Evolutionary conservation across 2,113 vertebrate genomes (phyloP).

Genomic region (Reinhardtius hippoglossoides): DNA sequence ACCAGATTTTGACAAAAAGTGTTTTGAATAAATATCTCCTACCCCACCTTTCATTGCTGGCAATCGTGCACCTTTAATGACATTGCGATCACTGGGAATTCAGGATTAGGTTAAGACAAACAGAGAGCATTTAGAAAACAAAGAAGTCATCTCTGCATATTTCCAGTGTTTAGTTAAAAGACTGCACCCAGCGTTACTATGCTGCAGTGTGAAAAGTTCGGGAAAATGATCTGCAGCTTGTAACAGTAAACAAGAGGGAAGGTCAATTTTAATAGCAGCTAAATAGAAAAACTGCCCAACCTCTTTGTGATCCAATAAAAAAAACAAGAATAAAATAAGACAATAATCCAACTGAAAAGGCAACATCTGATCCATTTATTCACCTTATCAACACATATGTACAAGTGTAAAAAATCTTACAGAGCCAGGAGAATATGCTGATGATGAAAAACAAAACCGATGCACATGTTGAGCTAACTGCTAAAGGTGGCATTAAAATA

Average conservation of each 20-base stretch:
- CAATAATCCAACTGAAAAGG: constrained; percentile 53
- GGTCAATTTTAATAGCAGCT: not conserved
- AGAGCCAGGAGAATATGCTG: constrained; percentile 13
- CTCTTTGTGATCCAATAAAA: not conserved
- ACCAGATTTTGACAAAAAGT: no score
- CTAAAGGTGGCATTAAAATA: constrained; percentile 14
- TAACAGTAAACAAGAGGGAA: not conserved
- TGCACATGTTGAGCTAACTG: constrained; percentile 1
- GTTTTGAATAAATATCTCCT: no score
- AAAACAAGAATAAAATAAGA: not conserved
- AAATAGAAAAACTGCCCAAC: not conserved
- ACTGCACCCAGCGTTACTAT: not conserved
- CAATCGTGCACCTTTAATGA: no score
- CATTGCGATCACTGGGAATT: no score
- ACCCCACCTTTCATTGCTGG: no score
- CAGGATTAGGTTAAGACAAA: no score
- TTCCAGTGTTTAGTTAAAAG: not conserved
- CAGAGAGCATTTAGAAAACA: not conserved
- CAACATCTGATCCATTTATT: constrained; percentile 72
- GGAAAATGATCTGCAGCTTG: not conserved
- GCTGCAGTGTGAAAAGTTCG: not conserved
- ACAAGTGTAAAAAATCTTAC: constrained; percentile 62
- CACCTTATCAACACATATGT: constrained; percentile 57
- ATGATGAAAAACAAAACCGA: constrained; percentile 6
- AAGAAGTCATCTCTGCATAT: not conserved